phyloP scores from a whole-genome alignment of 2,888 invertebrate species.

The Cyclophora punctaria region DNA sequence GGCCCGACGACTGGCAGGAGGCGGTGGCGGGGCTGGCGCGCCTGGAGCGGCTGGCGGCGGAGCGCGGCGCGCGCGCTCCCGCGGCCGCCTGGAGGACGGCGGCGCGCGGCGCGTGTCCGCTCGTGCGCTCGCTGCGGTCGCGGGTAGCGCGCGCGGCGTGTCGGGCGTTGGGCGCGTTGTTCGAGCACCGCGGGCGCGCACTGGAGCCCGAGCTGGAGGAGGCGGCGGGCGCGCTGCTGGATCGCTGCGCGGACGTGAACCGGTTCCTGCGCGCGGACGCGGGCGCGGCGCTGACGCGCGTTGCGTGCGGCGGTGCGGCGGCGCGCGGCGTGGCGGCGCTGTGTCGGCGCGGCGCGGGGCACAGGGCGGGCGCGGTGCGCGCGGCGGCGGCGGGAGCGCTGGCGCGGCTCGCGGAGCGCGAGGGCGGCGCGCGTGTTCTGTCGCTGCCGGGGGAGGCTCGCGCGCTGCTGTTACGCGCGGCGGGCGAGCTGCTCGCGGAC shows the following conservation, averaged over 20 bases:
- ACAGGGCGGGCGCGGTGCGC: constrained; percentile 91
- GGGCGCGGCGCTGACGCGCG: constrained; percentile 84
- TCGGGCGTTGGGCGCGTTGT: constrained; percentile 86
- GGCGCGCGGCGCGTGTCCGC: constrained; percentile 81
- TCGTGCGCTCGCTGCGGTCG: constrained; percentile 92
- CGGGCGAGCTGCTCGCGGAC: constrained; percentile 89
- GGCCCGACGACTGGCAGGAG: constrained; percentile 88
- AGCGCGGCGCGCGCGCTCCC: constrained; percentile 81
- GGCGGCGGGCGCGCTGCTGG: constrained; percentile 85
- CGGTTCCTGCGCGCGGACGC: constrained; percentile 94
- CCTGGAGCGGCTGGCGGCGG: constrained; percentile 79
- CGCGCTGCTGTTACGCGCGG: constrained; percentile 85
- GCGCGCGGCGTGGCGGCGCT: constrained; percentile 80
- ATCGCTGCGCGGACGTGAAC: constrained; percentile 95
- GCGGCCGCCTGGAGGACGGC: constrained; percentile 79
- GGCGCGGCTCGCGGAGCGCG: constrained; percentile 80
- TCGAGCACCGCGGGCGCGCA: constrained; percentile 75
- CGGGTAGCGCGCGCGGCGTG: constrained; percentile 94
- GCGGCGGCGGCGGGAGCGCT: constrained; percentile 88
- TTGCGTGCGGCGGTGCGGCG: constrained; percentile 85
- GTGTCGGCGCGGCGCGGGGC: constrained; percentile 80
- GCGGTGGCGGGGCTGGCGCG: constrained; percentile 82
- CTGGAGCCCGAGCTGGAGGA: constrained; percentile 89
- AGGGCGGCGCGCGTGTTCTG: constrained; percentile 83
- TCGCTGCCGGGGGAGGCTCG: constrained; percentile 84